Conservation (phyloP, 2,888 invertebrate species). For the Strigamia crassipes region DNA sequence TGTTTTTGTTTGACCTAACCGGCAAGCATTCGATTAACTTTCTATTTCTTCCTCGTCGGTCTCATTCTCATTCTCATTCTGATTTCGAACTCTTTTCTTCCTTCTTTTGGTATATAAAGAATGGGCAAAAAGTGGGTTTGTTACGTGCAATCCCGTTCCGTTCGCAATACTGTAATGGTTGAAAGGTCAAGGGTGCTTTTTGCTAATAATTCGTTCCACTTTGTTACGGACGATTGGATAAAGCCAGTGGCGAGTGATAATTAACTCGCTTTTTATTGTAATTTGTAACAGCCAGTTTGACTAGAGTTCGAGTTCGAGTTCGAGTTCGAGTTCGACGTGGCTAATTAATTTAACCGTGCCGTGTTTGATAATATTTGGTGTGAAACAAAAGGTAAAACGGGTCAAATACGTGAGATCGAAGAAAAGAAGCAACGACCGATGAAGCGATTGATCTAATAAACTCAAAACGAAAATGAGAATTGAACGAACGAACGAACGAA, state of each 20-base stretch:
- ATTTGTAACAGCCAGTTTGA: neutral
- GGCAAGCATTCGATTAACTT: too few relatives aligned
- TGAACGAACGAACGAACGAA: too few relatives aligned
- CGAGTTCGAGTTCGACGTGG: too few relatives aligned
- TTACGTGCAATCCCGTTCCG: neutral
- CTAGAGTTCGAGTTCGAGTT: too few relatives aligned
- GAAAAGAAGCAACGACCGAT: neutral
- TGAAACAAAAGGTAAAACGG: conserved; percentile 9
- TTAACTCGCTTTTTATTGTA: too few relatives aligned
- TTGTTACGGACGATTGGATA: neutral
- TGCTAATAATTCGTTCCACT: neutral
- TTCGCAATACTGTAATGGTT: neutral
- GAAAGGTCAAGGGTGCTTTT: conserved; percentile 19
- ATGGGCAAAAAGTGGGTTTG: neutral
- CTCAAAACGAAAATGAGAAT: neutral
- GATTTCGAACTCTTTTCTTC: too few relatives aligned
- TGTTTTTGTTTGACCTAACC: too few relatives aligned
- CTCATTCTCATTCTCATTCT: too few relatives aligned
- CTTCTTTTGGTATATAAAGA: too few relatives aligned
- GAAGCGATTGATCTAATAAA: conserved; percentile 5
- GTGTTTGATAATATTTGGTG: neutral
- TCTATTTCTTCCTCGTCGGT: neutral
- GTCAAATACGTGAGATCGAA: neutral
- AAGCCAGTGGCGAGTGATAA: too few relatives aligned
- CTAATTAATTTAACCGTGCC: neutral